Conservation (phyloP, 2,113 vertebrate genomes). For the Athene cunicularia region DNA sequence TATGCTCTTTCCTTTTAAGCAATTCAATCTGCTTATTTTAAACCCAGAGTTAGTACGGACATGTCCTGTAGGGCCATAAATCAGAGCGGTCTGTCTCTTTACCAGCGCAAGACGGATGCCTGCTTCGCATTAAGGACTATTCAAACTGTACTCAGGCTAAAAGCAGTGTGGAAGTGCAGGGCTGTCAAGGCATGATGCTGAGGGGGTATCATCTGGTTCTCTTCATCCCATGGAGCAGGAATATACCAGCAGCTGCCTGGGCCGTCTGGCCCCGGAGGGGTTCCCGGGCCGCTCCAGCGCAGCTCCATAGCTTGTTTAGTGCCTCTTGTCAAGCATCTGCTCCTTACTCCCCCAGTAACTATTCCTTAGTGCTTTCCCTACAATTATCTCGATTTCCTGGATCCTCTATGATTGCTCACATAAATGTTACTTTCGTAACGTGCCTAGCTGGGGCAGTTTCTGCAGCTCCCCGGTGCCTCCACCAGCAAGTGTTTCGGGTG, state of each 20-base stretch:
- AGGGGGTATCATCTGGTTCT: background rate
- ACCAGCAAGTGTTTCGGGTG: fast-evolving
- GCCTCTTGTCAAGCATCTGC: background rate
- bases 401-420: background rate
- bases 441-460: background rate
- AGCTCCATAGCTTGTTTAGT: background rate
- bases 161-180: background rate
- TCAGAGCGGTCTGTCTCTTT: background rate
- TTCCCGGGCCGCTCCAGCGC: background rate
- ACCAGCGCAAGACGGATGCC: background rate
- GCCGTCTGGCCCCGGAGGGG: background rate
- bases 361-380: background rate
- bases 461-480: background rate
- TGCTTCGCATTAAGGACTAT: background rate
- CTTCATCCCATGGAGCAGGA: background rate
- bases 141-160: background rate
- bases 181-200: background rate
- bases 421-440: background rate
- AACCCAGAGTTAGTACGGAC: background rate
- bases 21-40: background rate
- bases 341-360: background rate
- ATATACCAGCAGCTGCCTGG: background rate
- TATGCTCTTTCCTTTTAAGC: background rate
- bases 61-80: background rate
- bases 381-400: background rate